Conservation (phyloP, 2,888 invertebrate genomes). For the Ecdyonurus torrentis region DNA sequence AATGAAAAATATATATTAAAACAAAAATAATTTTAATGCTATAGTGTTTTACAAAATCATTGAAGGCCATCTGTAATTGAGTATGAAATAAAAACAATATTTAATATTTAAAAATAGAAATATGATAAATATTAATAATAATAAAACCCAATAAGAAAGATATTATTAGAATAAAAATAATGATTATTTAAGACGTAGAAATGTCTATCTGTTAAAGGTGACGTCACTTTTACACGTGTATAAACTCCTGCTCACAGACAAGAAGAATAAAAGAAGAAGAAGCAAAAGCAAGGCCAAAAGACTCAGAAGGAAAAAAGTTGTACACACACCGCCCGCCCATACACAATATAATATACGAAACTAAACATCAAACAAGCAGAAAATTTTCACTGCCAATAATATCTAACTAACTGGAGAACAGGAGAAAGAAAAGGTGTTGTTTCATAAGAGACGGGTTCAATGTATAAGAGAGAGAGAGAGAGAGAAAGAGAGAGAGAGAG, state of each 20-base stretch:
- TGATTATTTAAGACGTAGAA: not conserved
- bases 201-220: not conserved
- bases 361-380: not conserved
- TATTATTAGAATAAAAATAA: not conserved
- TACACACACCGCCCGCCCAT: not conserved
- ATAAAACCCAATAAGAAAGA: not conserved
- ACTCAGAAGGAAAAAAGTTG: not conserved
- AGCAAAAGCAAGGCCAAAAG: not conserved
- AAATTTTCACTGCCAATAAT: not conserved
- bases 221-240: not conserved
- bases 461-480: not conserved
- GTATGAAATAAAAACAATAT: no score
- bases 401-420: not conserved
- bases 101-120: no score
- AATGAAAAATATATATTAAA: no score
- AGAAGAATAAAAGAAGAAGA: no score
- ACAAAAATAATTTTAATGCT: no score
- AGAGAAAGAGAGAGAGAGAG: not conserved
- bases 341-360: not conserved
- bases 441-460: not conserved
- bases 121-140: no score
- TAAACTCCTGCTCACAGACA: no score
- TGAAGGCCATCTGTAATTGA: no score
- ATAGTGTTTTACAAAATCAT: no score
- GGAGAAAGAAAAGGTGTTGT: not conserved